Conservation (phyloP, 1,140 invertebrate genomes). For the Megalonaias nervosa region DNA sequence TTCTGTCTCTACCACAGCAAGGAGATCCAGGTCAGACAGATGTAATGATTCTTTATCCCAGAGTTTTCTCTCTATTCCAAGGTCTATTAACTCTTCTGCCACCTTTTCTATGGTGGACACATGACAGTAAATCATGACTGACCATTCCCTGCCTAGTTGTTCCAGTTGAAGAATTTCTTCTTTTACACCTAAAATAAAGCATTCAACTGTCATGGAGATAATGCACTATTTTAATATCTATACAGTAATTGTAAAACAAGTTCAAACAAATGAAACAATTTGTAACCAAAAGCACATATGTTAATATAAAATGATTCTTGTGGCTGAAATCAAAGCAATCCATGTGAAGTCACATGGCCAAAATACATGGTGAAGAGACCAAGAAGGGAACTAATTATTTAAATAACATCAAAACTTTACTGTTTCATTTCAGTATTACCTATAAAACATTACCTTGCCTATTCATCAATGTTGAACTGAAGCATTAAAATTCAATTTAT, state of each 20-base stretch:
- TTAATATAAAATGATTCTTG: too few species aligned
- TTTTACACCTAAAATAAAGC: conserved; percentile 2
- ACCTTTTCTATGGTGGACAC: conserved; percentile 1
- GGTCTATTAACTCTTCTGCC: conserved; percentile 2
- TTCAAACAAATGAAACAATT: neutral
- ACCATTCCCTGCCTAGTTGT: conserved; percentile 30
- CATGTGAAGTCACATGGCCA: too few species aligned
- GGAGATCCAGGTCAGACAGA: neutral
- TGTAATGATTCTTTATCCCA: conserved; percentile 12
- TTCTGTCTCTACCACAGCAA: conserved; percentile 17
- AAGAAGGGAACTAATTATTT: too few species aligned
- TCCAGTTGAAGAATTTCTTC: conserved; percentile 19
- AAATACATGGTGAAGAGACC: too few species aligned
- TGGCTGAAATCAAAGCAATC: too few species aligned
- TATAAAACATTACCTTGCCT: too few species aligned
- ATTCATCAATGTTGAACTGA: too few species aligned
- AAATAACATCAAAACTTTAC: too few species aligned
- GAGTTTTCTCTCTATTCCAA: conserved; percentile 13
- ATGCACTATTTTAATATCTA: neutral
- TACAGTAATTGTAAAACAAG: neutral
- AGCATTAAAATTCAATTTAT: too few species aligned
- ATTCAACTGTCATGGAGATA: neutral
- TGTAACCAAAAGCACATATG: too few species aligned
- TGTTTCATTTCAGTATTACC: too few species aligned
- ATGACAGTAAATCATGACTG: conserved; percentile 30